Base-by-base conservation (phyloP, 2,888 invertebrate genomes). In the Scaptomyza reducta region DNA sequence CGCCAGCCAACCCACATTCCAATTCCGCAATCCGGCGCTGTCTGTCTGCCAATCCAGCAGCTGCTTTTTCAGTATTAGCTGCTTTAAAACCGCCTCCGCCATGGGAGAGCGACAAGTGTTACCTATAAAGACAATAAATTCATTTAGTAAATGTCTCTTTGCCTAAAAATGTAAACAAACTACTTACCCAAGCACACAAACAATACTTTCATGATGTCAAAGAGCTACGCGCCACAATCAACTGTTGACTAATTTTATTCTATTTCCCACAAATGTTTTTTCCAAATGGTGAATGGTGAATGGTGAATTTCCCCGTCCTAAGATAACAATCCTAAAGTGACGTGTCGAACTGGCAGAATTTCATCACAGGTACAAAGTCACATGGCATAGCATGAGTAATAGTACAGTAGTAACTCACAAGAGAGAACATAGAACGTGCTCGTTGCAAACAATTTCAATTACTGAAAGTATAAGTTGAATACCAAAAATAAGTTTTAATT, bases 41-140 rank as follows among this genome's bases (percentile, higher is more conserved):
- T 98, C 97, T 2, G 96, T 95, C 66, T 94, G 93, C 98, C 98
- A 98, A 82, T 93, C 49, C 3, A 38, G 6, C 0, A 90, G 68
- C 14, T 83, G 59, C 65, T 94, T 92, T 33, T 83, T 75, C 0
- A 44, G 10, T 3, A 90, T 62, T 10, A 89, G 49, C 61, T 88
- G 46, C 50, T 93, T 92, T 89, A 98, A 96, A 1, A 98, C 95
- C 10, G 96, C 97, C 91, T 98, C 98, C 11, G 98, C 98, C 90
- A 98, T 98, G 0, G 98, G 98, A 4, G 98, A 98, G 4, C 98
- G 94, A 90, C 98, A 98, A 74, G 97, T 98, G 89, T 98, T 98
- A 9, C 98, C 98, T 96, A 35, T 16, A 16, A 6, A 35, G 1
- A 10, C 4, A 13, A 7, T 10, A 22, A 14, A 38, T 29, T 6